Base-by-base conservation (phyloP, 2,113 vertebrate genomes). In the Pollimyrus isidori region DNA sequence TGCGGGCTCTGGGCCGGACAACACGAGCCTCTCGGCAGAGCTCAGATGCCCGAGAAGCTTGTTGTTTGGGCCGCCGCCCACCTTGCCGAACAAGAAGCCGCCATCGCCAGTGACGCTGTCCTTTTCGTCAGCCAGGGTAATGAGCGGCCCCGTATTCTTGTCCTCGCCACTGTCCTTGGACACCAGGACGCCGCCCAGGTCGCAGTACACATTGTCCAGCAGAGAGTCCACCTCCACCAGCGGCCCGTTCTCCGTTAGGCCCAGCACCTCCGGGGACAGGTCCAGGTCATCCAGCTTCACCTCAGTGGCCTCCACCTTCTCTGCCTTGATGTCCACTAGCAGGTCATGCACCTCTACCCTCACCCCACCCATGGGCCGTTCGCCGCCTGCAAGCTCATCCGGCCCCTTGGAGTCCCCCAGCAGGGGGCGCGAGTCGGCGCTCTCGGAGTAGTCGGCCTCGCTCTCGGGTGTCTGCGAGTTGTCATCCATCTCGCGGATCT, bases 261-360 rank as follows among this genome's bases (percentile, higher is more conserved):
- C 97, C 96, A 42, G 99, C 26, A 96, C 97, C 92, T 99, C 99
- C 0, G 98, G 99, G 83, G 98, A 99, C 89, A 99, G 94, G 94
- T 99, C 99, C 95, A 99, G 96, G 91, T 99, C 99, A 46, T 99
- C 99, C 89, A 99, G 94, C 92, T 99, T 99, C 82, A 99, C 99
- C 93, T 99, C 99, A 0, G 98, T 99, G 86, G 99, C 99, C 93
- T 99, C 99, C 48, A 99, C 99, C 90, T 99, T 99, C 92, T 99
- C 99, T 35, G 99, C 99, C 95, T 99, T 99, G 94, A 99, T 99
- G 92, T 96, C 94, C 95, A 98, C 94, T 95, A 98, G 82, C 89
- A 99, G 96, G 91, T 99, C 98, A 4, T 99, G 98, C 91, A 99
- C 98, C 92, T 99, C 98, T 83, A 99, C 98, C 17, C 98, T 96